A percentile compares a stretch with the other conserved stretches of the same genome.
Evolutionary conservation across 1,140 invertebrate genomes (phyloP).

Genomic region (Monomorium pharaonis): DNA sequence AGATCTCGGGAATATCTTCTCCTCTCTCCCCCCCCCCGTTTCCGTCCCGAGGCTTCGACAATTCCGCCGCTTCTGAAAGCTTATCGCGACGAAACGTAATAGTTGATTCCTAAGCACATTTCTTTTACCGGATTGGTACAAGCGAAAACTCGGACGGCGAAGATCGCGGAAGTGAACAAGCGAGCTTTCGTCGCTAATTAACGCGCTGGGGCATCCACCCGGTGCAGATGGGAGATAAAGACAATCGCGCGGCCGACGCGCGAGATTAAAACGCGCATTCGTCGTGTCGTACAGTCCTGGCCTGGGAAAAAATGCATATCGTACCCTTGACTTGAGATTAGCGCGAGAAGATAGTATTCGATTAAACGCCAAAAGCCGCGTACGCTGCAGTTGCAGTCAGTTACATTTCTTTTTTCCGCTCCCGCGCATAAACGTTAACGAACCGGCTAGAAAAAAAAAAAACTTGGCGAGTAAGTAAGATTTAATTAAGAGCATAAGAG

Average conservation of each 20-base stretch:
- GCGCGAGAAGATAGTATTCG: constrained; percentile 23
- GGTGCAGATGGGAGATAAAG: constrained; percentile 37
- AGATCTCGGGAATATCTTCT: background rate
- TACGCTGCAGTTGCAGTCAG: background rate
- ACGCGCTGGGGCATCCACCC: constrained; percentile 2
- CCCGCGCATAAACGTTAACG: constrained; percentile 17
- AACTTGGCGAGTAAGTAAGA: background rate
- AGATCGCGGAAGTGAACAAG: constrained; percentile 23
- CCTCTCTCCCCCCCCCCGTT: constrained; percentile 36
- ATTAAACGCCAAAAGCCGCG: background rate
- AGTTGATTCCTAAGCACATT: background rate
- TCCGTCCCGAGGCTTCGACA: background rate
- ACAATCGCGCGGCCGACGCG: background rate
- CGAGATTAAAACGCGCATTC: constrained; percentile 26
- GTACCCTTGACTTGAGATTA: constrained; percentile 7
- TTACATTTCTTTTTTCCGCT: background rate
- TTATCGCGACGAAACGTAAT: background rate
- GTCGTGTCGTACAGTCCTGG: constrained; percentile 17
- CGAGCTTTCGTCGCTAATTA: constrained; percentile 60
- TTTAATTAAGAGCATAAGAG: constrained; percentile 45
- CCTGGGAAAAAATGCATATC: constrained; percentile 16
- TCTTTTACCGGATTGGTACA: background rate
- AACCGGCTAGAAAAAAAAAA: constrained; percentile 19
- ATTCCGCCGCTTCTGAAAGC: constrained; percentile 47
- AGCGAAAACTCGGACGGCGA: constrained; percentile 4